These are phyloP conservation scores for Neosilurus hyrtlii DNA, from an alignment of 2,797 vertebrate species.

Conservation along the genomic window DNA sequence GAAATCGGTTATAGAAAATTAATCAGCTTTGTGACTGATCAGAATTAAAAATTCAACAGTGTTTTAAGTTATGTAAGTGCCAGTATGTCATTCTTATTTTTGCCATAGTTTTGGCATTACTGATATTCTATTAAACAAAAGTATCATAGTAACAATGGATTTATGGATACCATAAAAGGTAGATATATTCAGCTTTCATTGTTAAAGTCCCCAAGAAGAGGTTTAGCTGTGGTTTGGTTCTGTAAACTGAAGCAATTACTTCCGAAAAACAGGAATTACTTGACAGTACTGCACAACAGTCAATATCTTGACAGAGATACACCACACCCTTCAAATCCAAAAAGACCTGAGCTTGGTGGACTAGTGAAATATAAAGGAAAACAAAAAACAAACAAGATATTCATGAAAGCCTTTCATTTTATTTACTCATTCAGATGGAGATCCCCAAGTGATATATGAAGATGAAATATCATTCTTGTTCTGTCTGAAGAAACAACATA, in stretches of 20 bases:
- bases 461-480: background rate
- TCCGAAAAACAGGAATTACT: background rate
- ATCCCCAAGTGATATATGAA: background rate
- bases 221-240: background rate
- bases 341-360: background rate
- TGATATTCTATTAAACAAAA: background rate
- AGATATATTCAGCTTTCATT: background rate
- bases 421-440: background rate
- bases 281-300: too few relatives aligned
- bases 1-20: background rate
- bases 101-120: background rate
- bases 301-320: background rate
- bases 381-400: background rate
- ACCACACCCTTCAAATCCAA: background rate
- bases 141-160: background rate
- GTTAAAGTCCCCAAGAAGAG: background rate
- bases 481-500: background rate
- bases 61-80: background rate
- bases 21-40: background rate
- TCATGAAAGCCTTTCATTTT: constrained; percentile 1
- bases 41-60: background rate
- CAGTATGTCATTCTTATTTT: background rate
- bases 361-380: background rate
- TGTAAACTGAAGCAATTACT: background rate
- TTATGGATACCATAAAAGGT: background rate